phyloP scores from a whole-genome alignment of 1,140 invertebrate species.

The Cylas formicarius region DNA sequence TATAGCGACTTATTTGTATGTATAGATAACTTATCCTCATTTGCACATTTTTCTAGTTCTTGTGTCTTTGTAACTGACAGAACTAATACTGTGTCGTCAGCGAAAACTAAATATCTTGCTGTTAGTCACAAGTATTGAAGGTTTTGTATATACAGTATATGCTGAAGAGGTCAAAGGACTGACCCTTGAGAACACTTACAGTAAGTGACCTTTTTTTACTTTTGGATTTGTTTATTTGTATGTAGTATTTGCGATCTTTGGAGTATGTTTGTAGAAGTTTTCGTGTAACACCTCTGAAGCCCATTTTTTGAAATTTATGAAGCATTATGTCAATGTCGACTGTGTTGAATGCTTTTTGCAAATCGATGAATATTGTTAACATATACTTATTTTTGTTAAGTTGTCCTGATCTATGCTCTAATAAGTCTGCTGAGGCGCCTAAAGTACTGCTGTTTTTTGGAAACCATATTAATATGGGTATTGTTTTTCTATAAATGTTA shows the following conservation, averaged over 20 bases:
- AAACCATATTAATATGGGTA: constrained; percentile 13
- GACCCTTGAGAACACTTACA: constrained; percentile 5
- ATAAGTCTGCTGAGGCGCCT: constrained; percentile 7
- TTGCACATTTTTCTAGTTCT: no score
- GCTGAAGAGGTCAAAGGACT: constrained; percentile 1
- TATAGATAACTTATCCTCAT: no score
- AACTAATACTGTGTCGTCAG: no score
- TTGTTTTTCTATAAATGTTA: constrained; percentile 1
- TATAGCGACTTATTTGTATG: no score
- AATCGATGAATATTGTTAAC: constrained; percentile 10
- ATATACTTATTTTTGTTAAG: constrained; percentile 9
- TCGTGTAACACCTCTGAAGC: constrained; percentile 7
- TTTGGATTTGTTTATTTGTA: constrained; percentile 6
- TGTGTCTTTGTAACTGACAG: no score
- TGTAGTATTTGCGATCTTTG: constrained; percentile 3
- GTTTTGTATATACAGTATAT: constrained; percentile 1
- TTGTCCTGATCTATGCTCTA: constrained; percentile 3
- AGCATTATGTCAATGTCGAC: constrained; percentile 7
- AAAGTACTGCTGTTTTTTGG: constrained; percentile 3
- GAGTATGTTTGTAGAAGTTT: constrained; percentile 3
- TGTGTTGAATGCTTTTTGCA: constrained; percentile 10
- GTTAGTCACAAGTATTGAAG: constrained; percentile 3
- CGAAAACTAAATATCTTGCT: no score
- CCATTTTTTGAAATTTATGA: constrained; percentile 8
- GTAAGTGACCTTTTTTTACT: constrained; percentile 2